Evolutionary conservation across 2,113 vertebrate genomes (phyloP).

Genomic region (Bufo gargarizans): DNA sequence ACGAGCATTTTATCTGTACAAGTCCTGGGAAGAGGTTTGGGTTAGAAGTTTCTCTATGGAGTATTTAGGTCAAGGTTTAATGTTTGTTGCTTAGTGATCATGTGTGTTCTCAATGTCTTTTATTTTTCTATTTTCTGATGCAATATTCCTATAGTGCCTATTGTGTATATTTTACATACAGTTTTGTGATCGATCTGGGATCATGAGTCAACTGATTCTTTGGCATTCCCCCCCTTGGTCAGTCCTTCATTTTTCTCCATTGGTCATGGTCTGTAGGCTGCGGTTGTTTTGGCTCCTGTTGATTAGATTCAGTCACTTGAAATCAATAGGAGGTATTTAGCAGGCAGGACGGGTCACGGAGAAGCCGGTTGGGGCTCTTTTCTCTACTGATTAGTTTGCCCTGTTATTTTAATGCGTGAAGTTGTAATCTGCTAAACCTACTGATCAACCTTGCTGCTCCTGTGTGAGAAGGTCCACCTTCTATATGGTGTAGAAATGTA

Average conservation of each 20-base stretch:
- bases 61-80: background rate
- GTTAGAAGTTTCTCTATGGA: background rate
- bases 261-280: constrained; percentile 53
- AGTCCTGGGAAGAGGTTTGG: background rate
- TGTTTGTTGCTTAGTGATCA: background rate
- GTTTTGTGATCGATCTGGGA: background rate
- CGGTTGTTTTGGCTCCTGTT: constrained; percentile 53
- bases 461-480: background rate
- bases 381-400: constrained; percentile 64
- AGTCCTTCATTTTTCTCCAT: background rate
- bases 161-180: background rate
- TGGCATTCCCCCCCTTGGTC: background rate
- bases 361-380: constrained; percentile 55
- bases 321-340: constrained; percentile 59
- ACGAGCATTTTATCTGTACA: background rate
- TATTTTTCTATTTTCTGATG: background rate
- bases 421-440: constrained; percentile 60
- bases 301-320: constrained; percentile 58
- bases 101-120: background rate
- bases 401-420: constrained; percentile 68
- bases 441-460: constrained; percentile 13
- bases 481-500: background rate
- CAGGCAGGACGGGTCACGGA: background rate
- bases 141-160: too few species aligned
- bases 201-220: background rate